phyloP scores from a whole-genome alignment of 1,140 invertebrate genomes.

The Hesperophylax magnus region DNA sequence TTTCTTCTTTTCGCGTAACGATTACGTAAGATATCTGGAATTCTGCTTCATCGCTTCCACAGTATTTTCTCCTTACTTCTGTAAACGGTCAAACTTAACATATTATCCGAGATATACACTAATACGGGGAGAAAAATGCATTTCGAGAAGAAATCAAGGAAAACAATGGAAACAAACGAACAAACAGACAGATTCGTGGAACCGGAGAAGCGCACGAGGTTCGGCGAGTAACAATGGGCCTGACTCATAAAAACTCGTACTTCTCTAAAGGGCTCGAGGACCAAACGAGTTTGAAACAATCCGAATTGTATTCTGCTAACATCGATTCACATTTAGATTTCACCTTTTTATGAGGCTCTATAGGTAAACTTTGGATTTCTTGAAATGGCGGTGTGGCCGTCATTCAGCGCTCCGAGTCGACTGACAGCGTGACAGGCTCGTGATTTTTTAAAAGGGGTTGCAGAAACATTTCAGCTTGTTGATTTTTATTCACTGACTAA shows the following conservation, averaged over 20 bases:
- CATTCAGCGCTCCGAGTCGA: not conserved
- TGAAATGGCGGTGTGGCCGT: not conserved
- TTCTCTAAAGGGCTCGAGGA: not conserved
- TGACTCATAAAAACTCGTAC: constrained; percentile 3
- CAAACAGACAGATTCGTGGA: not conserved
- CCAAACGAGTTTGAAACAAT: constrained; percentile 15
- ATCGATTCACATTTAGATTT: constrained; percentile 14
- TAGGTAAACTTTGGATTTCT: not conserved
- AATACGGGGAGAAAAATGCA: not conserved
- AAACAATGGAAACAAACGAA: constrained; percentile 3
- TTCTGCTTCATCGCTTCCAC: not conserved
- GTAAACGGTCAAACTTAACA: not conserved
- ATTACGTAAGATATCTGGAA: not conserved
- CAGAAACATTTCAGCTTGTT: too few species aligned
- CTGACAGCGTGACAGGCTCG: not conserved
- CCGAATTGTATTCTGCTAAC: constrained; percentile 7
- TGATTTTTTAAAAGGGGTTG: too few species aligned
- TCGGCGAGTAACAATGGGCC: not conserved
- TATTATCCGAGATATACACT: not conserved
- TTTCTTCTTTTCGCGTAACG: too few species aligned
- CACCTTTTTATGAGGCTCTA: not conserved
- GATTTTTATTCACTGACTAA: too few species aligned
- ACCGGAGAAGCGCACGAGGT: not conserved
- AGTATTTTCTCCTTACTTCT: not conserved
- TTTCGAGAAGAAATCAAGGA: not conserved